These are phyloP conservation scores for Falcunculus frontatus DNA, from an alignment of 2,113 vertebrate genomes.

Conservation along the genomic window DNA sequence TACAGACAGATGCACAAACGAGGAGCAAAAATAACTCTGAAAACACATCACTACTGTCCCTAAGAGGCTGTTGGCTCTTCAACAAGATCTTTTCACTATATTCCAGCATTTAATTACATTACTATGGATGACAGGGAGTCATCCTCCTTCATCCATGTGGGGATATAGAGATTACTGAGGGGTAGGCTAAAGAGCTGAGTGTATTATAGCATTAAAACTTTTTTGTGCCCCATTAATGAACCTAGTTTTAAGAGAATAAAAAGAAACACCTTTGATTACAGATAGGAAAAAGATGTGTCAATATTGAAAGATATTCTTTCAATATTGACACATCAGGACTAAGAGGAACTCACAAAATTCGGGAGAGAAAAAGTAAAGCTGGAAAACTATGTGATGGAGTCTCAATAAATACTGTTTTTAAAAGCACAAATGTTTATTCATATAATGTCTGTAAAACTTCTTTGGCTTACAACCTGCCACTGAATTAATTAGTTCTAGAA, in stretches of 20 bases:
- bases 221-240: background rate
- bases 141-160: background rate
- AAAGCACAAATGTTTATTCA: background rate
- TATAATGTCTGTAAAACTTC: background rate
- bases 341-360: background rate
- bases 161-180: background rate
- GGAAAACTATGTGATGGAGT: background rate
- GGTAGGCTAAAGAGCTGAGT: background rate
- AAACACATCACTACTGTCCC: background rate
- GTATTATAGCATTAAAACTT: background rate
- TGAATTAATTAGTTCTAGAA: background rate
- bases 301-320: background rate
- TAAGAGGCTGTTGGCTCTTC: background rate
- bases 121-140: background rate
- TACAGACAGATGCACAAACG: background rate
- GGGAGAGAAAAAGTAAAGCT: background rate
- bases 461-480: background rate
- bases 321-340: too few species aligned
- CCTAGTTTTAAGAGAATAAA: background rate
- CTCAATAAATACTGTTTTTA: background rate
- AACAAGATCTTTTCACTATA: background rate
- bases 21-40: background rate
- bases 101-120: background rate
- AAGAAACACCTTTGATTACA: background rate
- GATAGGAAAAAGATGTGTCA: background rate